Conservation (phyloP, 2,113 vertebrate genomes). For the human (Homo sapiens) region GRCh38 chr6:67359501-67360000, state of each 20-base stretch:
- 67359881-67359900: neutral
- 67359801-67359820: neutral
- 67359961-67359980: neutral
- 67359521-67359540: neutral
- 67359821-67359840: neutral
- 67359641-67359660: neutral
- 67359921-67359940: neutral
- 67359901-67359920: neutral
- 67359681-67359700: neutral
- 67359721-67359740: neutral
- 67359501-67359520: neutral
- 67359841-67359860: conserved; percentile 5
- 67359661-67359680: neutral
- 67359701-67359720: neutral
- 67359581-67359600: neutral
- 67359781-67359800: neutral
- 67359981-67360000: neutral
- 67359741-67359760: neutral
- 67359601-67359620: neutral
- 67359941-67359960: neutral
- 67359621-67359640: neutral
- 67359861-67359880: neutral
- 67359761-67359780: neutral
- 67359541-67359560: neutral
- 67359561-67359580: neutral